Base-by-base conservation (phyloP, 2,888 invertebrate genomes). In the Epirrhoe tristata region DNA sequence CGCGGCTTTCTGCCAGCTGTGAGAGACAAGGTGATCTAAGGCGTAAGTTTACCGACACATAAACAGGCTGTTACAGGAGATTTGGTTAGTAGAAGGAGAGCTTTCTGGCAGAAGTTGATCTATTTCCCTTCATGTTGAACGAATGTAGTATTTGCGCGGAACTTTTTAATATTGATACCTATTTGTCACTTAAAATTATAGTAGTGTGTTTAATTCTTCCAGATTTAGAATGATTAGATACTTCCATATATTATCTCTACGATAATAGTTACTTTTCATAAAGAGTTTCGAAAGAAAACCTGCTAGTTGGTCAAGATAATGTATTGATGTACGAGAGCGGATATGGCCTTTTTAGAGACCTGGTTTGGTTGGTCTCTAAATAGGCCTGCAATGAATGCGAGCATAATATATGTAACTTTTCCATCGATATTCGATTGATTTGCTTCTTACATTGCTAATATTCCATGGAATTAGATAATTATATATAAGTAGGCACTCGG, bases 1-100 rank as follows among this genome's bases (percentile, higher is more conserved):
- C 50, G 54, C 55, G 63, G 63, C 17, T 63, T 56, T 63, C 34
- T 63, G 67, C 63, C 62, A 67, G 62, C 54, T 14, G 16, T 50
- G 46, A 16, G 10, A n/a, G 58, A 6, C 50, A 39, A 50, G 17
- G 31, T 52, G 12, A 24, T 31, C 31, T 31, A 52, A 52, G 52
- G 16, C 39, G 39, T 48, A 48, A 16, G 48, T 48, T 48, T 16
- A 48, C 16, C 48, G 5, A 48, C 46, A 46, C 16, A n/a, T n/a
- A 48, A 7, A 6, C 48, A 48, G 48, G 48, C 14, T 16, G 14
- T 16, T 48, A 48, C 39, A 43, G 12, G 12, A 43, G 12, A 43
- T 43, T 16, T 48, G 48, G 48, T 48, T 16, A 48, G 39, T 43
- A 43, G 39, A 48, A 48, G 6, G 1, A 14, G 16, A 14, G 16